These are phyloP conservation scores for Argyrosomus japonicus DNA, from an alignment of 2,113 vertebrate genomes.

Conservation along the genomic window DNA sequence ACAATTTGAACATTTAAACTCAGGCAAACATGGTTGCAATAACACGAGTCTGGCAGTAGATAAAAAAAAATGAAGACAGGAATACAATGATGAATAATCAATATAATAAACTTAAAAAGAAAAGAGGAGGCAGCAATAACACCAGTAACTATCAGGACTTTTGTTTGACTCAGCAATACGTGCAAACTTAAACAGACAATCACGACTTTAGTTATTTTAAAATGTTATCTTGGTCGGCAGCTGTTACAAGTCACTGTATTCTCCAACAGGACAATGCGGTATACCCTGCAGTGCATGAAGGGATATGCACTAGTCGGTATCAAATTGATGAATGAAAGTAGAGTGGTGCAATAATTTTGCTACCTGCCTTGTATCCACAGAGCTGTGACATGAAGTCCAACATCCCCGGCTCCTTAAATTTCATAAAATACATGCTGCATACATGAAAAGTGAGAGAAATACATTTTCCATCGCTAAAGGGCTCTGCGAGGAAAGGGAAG, in stretches of 20 bases:
- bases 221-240: slow-evolving; percentile 26
- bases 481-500: slow-evolving; percentile 15
- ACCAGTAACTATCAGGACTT: slow-evolving; percentile 3
- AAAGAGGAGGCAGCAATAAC: slow-evolving; percentile 13
- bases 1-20: slow-evolving; percentile 23
- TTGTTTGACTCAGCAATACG: slow-evolving; percentile 7
- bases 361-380: neutral
- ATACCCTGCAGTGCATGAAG: neutral
- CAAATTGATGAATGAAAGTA: slow-evolving; percentile 30
- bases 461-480: slow-evolving; percentile 6
- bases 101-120: slow-evolving; percentile 20
- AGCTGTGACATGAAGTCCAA: neutral
- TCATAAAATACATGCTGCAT: slow-evolving; percentile 12
- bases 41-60: slow-evolving; percentile 9
- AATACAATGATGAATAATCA: slow-evolving; percentile 34
- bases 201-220: slow-evolving; percentile 35
- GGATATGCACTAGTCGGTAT: neutral
- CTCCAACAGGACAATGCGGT: slow-evolving; percentile 14
- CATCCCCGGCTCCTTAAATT: neutral
- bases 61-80: slow-evolving; percentile 5
- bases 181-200: slow-evolving; percentile 34
- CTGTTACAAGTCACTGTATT: slow-evolving; percentile 13
- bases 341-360: neutral
- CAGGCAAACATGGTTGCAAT: neutral
- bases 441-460: slow-evolving; percentile 11